Conservation (phyloP, 2,797 vertebrate species). For the Notoglanidium macrostoma region DNA sequence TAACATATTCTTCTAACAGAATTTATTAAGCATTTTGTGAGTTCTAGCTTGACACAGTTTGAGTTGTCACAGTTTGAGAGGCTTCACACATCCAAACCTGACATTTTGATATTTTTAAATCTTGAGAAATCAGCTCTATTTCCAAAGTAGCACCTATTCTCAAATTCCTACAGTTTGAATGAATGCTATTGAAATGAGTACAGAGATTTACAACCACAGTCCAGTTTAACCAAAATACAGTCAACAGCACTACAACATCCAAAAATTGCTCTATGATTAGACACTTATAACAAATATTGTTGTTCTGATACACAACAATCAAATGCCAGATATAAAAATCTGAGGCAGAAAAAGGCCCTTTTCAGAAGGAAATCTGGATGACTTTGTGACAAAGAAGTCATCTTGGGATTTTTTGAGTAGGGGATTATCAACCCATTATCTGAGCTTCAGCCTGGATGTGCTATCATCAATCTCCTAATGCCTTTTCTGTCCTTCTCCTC, state of each 20-base stretch:
- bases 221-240: neutral
- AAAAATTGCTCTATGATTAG: slow-evolving; percentile 6
- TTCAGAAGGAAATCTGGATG: slow-evolving; percentile 26
- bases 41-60: slow-evolving; percentile 3
- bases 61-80: neutral
- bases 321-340: slow-evolving; percentile 2
- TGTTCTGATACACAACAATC: slow-evolving; percentile 5
- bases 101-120: slow-evolving; percentile 13
- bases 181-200: neutral
- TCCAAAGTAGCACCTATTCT: neutral
- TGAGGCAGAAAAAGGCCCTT: neutral
- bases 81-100: neutral
- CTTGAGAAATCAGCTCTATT: neutral
- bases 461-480: slow-evolving; percentile 50
- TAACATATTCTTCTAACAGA: neutral
- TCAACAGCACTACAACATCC: neutral
- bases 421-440: slow-evolving; percentile 49
- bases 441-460: slow-evolving; percentile 15
- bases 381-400: slow-evolving; percentile 39
- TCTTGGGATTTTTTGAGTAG: slow-evolving; percentile 31
- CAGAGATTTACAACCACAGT: neutral
- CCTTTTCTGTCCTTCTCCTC: slow-evolving; percentile 36
- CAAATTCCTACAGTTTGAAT: neutral
- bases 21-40: neutral
- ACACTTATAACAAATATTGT: neutral